phyloP scores from a whole-genome alignment of 2,113 vertebrate genomes.

The Synchiropus splendidus region DNA sequence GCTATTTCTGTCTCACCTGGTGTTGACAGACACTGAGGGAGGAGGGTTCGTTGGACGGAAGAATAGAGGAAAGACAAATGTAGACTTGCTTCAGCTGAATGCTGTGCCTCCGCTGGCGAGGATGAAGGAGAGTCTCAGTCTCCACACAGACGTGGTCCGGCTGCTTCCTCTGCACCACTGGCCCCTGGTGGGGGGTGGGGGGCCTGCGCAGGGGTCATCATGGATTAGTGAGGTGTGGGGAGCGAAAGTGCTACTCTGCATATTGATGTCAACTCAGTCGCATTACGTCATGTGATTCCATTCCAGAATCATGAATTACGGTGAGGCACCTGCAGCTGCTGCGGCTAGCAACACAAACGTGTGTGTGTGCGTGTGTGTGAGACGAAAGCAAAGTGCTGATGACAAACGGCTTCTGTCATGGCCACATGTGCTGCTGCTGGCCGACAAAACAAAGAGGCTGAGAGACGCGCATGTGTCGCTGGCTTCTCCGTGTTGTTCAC shows the following conservation, averaged over 20 bases:
- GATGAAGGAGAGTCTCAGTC: too few species aligned
- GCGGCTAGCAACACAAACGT: conserved; percentile 2
- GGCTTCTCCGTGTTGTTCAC: too few species aligned
- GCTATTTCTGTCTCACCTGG: conserved; percentile 32
- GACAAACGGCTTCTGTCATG: conserved; percentile 57
- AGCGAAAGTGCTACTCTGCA: conserved; percentile 11
- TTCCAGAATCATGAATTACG: conserved; percentile 31
- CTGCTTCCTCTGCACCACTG: too few species aligned
- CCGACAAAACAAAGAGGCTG: conserved; percentile 42
- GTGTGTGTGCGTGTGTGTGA: too few species aligned
- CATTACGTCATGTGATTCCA: conserved; percentile 27
- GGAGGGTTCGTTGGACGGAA: too few species aligned
- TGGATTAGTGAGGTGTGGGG: neutral
- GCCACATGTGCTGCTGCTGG: conserved; percentile 50
- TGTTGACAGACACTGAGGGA: conserved; percentile 27
- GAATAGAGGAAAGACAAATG: conserved; percentile 15
- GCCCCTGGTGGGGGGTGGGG: too few species aligned
- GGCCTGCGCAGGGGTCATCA: too few species aligned
- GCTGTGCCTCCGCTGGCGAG: too few species aligned
- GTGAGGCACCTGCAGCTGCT: neutral
- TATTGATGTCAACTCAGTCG: conserved; percentile 36
- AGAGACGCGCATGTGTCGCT: conserved; percentile 7
- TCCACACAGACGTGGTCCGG: too few species aligned
- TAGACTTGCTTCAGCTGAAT: too few species aligned
- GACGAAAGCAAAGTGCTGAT: conserved; percentile 51